Percentiles rank a stretch among this genome's conserved stretches.
These are phyloP conservation scores for Anoplius nigerrimus DNA, from an alignment of 2,888 invertebrate species.

Conservation along the genomic window DNA sequence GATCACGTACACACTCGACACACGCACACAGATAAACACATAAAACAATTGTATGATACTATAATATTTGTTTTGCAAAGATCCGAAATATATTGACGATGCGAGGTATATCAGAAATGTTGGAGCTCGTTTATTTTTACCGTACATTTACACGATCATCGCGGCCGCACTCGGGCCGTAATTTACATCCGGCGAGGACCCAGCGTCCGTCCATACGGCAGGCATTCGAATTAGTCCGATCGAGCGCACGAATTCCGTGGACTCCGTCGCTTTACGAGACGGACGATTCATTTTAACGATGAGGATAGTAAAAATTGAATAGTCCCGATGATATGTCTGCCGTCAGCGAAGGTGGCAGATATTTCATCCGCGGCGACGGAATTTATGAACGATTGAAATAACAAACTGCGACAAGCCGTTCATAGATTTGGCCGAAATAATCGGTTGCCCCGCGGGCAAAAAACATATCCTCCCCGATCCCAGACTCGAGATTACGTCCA, in stretches of 20 bases:
- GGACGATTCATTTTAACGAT: neutral
- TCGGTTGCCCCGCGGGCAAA: slow-evolving; percentile 54
- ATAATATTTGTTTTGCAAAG: slow-evolving; percentile 68
- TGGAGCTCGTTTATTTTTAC: slow-evolving; percentile 9
- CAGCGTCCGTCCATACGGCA: neutral
- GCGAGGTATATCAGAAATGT: slow-evolving; percentile 52
- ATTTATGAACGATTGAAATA: slow-evolving; percentile 72
- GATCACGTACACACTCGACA: slow-evolving; percentile 34
- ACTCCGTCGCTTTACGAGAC: neutral
- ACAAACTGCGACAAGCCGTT: slow-evolving; percentile 64
- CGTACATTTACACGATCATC: neutral
- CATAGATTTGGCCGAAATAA: slow-evolving; percentile 52
- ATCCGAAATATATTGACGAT: slow-evolving; percentile 69
- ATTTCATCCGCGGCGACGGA: slow-evolving; percentile 69
- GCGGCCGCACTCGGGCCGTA: no score
- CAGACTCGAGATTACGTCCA: slow-evolving; percentile 56
- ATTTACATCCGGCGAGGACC: no score
- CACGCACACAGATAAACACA: neutral
- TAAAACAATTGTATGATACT: slow-evolving; percentile 59
- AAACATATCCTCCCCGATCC: slow-evolving; percentile 52
- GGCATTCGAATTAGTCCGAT: neutral
- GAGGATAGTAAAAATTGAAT: no score
- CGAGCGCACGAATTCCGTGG: neutral
- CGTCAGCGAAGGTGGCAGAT: slow-evolving; percentile 52
- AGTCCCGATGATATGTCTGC: slow-evolving; percentile 9